Percentiles rank a stretch among this genome's conserved stretches.
Evolutionary conservation across 2,888 invertebrate species (phyloP).

Genomic region (Fissipunctia ypsillon): DNA sequence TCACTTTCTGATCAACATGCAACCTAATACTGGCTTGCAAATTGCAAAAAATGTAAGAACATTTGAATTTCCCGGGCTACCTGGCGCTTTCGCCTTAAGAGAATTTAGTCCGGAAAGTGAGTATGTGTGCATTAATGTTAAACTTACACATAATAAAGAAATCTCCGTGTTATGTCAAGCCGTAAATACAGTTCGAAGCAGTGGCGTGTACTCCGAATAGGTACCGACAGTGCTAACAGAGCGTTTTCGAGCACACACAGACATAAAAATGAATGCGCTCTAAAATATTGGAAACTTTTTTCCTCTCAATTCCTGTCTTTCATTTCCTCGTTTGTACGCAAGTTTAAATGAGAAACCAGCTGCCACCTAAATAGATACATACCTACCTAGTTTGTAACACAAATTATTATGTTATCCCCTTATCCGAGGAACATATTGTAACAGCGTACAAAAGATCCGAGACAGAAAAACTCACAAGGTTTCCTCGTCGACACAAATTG

Average conservation of each 20-base stretch:
- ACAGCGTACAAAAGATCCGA: constrained; percentile 24
- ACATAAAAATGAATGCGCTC: constrained; percentile 25
- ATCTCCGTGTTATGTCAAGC: neutral
- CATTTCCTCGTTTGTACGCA: neutral
- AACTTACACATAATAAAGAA: neutral
- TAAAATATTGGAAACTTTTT: constrained; percentile 45
- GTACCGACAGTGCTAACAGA: neutral
- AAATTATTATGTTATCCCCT: neutral
- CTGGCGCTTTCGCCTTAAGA: no score
- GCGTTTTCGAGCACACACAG: neutral
- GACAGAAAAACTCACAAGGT: constrained; percentile 55
- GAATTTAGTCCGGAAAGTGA: neutral
- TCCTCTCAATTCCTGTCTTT: constrained; percentile 17
- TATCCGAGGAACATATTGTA: constrained; percentile 20
- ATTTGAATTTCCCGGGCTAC: no score
- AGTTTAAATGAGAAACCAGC: neutral
- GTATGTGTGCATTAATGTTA: neutral
- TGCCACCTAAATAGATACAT: neutral
- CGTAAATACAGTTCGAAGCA: neutral
- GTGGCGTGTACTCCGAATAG: neutral
- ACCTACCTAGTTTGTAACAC: neutral
- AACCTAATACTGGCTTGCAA: no score
- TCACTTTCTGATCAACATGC: no score
- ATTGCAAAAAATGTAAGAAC: no score
- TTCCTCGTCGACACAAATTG: constrained; percentile 48